Evolutionary conservation across 1,140 invertebrate genomes (phyloP).

Genomic region (Lysiphlebus fabarum): DNA sequence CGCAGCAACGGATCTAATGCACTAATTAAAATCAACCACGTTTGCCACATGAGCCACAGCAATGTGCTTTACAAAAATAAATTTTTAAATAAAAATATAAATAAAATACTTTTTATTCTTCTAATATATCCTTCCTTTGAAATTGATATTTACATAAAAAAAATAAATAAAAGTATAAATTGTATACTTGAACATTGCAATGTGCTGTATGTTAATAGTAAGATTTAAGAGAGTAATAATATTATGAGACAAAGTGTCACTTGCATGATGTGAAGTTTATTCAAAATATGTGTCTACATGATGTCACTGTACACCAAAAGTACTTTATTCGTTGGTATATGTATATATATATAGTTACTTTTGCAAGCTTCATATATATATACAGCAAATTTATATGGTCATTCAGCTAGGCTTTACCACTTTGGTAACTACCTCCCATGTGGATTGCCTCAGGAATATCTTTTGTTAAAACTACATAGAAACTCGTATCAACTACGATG

Average conservation of each 20-base stretch:
- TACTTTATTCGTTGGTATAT: slow-evolving; percentile 4
- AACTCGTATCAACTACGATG: slow-evolving; percentile 11
- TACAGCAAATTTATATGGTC: slow-evolving; percentile 20
- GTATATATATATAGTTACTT: not conserved
- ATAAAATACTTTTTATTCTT: not conserved
- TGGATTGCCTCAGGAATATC: slow-evolving; percentile 8
- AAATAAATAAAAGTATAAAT: too few relatives aligned
- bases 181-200: too few relatives aligned
- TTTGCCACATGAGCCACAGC: slow-evolving; percentile 12
- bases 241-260: not conserved
- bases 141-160: too few relatives aligned
- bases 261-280: not conserved
- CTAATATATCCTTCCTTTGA: not conserved
- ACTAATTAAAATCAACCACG: slow-evolving; percentile 43
- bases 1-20: slow-evolving; percentile 22
- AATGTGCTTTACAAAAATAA: not conserved
- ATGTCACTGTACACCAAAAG: not conserved
- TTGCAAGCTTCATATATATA: not conserved
- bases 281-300: too few relatives aligned
- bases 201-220: too few relatives aligned
- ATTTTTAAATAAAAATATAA: too few relatives aligned
- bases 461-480: not conserved
- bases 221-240: too few relatives aligned
- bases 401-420: slow-evolving; percentile 26
- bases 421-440: slow-evolving; percentile 18